These are phyloP conservation scores for Gonatopus flavifemur DNA, from an alignment of 1,140 invertebrate species.

Conservation along the genomic window DNA sequence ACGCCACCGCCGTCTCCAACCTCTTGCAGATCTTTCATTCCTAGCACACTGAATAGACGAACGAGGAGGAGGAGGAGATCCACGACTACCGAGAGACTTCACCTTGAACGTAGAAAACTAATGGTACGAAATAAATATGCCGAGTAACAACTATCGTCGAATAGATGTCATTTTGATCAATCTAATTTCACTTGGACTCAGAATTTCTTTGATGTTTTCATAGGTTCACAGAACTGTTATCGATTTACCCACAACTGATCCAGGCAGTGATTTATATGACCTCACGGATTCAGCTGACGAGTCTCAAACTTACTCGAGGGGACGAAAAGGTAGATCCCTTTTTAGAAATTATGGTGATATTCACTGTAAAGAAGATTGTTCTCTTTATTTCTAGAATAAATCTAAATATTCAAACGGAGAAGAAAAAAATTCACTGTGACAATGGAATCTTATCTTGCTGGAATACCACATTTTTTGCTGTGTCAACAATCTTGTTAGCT, in stretches of 20 bases:
- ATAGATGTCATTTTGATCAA: conserved; percentile 6
- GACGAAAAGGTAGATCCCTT: conserved; percentile 41
- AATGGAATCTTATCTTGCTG: too few relatives aligned
- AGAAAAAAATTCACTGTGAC: too few relatives aligned
- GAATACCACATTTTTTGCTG: too few relatives aligned
- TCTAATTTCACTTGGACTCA: neutral
- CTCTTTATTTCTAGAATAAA: too few relatives aligned
- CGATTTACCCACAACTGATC: conserved; percentile 60
- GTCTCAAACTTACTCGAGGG: conserved; percentile 29
- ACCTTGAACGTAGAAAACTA: conserved; percentile 21
- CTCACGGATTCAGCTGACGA: conserved; percentile 58
- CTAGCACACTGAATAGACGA: conserved; percentile 21
- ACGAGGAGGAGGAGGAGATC: conserved; percentile 30
- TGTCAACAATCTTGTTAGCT: too few relatives aligned
- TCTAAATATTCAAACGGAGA: too few relatives aligned
- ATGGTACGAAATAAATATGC: conserved; percentile 33
- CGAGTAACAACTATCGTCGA: neutral
- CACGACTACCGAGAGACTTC: conserved; percentile 19
- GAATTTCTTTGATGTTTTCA: neutral
- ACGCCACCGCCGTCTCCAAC: conserved; percentile 63
- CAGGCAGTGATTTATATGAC: conserved; percentile 58
- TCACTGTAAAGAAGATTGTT: too few relatives aligned
- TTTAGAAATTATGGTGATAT: too few relatives aligned
- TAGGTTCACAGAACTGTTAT: conserved; percentile 46
- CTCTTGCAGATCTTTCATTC: conserved; percentile 27